Percentiles rank a stretch among this genome's conserved stretches.
These are phyloP conservation scores for Sitobion miscanthi DNA, from an alignment of 1,140 invertebrate genomes.

Conservation along the genomic window DNA sequence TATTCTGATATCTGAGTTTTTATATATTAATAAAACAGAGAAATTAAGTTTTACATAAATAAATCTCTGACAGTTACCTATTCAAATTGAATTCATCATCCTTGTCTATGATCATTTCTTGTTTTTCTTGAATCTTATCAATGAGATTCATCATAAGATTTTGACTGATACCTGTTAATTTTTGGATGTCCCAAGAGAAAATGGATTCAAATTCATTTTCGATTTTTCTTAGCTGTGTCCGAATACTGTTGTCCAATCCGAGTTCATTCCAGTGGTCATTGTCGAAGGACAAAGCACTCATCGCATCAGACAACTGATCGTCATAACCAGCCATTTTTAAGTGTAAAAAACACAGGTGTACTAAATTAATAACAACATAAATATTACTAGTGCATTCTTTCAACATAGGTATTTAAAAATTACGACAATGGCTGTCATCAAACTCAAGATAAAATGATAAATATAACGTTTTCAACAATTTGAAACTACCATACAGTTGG, in stretches of 20 bases:
- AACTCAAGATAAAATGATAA: neutral
- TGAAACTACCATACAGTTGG: neutral
- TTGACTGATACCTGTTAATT: neutral
- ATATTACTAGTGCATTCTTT: neutral
- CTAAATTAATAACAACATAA: neutral
- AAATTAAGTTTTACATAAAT: neutral
- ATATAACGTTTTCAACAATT: neutral
- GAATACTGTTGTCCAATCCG: neutral
- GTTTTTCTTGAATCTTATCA: neutral
- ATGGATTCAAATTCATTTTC: neutral
- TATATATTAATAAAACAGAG: neutral
- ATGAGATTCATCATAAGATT: neutral
- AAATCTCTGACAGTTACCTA: neutral
- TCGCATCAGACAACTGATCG: too few species aligned
- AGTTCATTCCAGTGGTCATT: neutral
- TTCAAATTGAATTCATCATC: neutral
- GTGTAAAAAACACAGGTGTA: neutral
- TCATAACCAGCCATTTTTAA: neutral
- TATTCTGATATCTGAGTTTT: neutral
- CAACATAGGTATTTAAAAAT: neutral
- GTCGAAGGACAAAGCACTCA: neutral
- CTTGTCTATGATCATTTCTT: neutral
- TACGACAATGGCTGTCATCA: neutral
- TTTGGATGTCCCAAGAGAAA: constrained; percentile 30
- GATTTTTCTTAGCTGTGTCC: neutral